Evolutionary conservation across 2,888 invertebrate genomes (phyloP).

Genomic region (Diarsia brunnea): DNA sequence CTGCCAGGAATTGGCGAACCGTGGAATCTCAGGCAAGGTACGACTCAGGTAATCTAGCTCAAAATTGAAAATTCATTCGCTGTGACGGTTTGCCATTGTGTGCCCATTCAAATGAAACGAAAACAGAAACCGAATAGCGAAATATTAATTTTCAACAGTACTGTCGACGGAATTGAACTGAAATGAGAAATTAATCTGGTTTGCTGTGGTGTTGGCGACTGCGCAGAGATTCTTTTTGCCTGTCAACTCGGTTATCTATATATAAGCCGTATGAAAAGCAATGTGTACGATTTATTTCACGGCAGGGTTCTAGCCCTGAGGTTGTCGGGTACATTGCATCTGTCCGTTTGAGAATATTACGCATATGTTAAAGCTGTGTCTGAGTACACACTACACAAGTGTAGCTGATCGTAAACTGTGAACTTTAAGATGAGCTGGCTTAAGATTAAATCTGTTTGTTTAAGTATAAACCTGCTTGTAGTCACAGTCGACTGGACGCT

Average conservation of each 20-base stretch:
- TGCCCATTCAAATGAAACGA: conserved; percentile 73
- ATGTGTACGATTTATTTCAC: conserved; percentile 78
- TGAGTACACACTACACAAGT: conserved; percentile 45
- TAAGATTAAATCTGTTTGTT: conserved; percentile 57
- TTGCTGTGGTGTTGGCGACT: conserved; percentile 69
- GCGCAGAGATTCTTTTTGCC: conserved; percentile 67
- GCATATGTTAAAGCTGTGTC: conserved; percentile 72
- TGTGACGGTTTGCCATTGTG: conserved; percentile 68
- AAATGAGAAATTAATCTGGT: conserved; percentile 74
- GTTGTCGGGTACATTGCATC: conserved; percentile 77
- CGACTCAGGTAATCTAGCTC: conserved; percentile 58
- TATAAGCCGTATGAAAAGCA: conserved; percentile 66
- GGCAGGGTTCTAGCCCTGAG: conserved; percentile 77
- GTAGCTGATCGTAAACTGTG: conserved; percentile 48
- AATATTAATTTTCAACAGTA: conserved; percentile 72
- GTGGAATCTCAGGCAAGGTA: conserved; percentile 57
- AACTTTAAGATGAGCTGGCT: conserved; percentile 63
- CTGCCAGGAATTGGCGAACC: conserved; percentile 56
- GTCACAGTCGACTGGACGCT: conserved; percentile 74
- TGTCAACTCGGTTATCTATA: conserved; percentile 69
- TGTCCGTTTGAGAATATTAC: conserved; percentile 78
- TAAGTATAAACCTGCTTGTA: conserved; percentile 59
- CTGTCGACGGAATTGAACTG: conserved; percentile 68
- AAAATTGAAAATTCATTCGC: conserved; percentile 70
- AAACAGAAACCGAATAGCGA: conserved; percentile 73